Evolutionary conservation across 2,888 invertebrate species (phyloP), one percentile per base, ranked within the genome.

Genomic region (Clostera curtula): DNA sequence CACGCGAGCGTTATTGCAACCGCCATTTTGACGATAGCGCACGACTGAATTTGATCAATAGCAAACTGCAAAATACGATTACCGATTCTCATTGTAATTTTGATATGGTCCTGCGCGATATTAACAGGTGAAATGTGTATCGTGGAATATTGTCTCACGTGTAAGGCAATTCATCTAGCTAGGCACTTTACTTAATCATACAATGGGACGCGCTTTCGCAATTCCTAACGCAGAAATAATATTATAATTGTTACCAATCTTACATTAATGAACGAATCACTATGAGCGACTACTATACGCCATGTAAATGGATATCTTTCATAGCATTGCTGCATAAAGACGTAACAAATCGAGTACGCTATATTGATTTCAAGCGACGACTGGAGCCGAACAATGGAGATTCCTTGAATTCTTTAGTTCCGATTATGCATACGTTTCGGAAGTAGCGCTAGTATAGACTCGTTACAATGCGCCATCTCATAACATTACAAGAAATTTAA

Each of bases 221-320:
- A 44, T 59, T 54, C 83, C 79, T 80, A 77, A 55, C 67, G 65
- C 74, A 67, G 71, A 77, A 74, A 75, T 74, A 79, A 71, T 74
- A 77, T 69, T 74, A n/a, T n/a, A 76, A 74, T 74, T 80, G 75
- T 85, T 84, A 85, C 84, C 85, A 82, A 83, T 82, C 83, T 84
- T 84, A 84, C 85, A 84, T 85, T 83, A 76, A 73, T 71, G 66
- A 84, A 84, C 83, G 71, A 72, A 79, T 85, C 85, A 85, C 85
- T 84, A 85, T 82, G 71, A 73, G 77, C 83, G 82, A 79, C 76
- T 82, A 85, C 79, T 79, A 73, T 70, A 83, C 82, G 79, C 83
- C 83, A 80, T 84, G 66, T 72, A 79, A 73, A 75, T 68, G 61
- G 54, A 69, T 68, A 68, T 72, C 62, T 79, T 74, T 84, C 85